Evolutionary conservation across 2,888 invertebrate genomes (phyloP), one percentile per base, ranked within the genome.

Genomic region (Melieria omissa): DNA sequence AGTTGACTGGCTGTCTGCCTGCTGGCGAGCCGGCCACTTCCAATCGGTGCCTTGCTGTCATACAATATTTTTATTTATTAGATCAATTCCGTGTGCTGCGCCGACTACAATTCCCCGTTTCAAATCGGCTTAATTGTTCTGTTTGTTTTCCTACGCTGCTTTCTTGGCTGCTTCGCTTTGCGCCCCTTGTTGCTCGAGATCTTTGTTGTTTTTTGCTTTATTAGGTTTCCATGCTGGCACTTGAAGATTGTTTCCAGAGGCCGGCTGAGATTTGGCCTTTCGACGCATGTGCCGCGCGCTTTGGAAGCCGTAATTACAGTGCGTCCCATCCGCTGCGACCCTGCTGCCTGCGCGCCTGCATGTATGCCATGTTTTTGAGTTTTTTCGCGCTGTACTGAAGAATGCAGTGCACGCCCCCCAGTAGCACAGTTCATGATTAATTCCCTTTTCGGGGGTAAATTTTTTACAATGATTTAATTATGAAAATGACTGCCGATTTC

Each of bases 1-100:
- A 29, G 14, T 29, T 46, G n/a, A 9, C 14, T 45, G 16, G 16
- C 16, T 46, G 45, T 46, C 10, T 5, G 46, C 46, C 16, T 8
- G n/a, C 14, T 14, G 5, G 7, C 10, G 44, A 42, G 16, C 7
- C 42, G n/a, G 64, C 64, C 45, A 46, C 42, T 45, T 55, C 45
- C 65, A 55, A 65, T 55, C 60, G 42, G 42, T 49, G 60, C 60
- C 47, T 16, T 42, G 5, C 70, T 65, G 70, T 52, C 58, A 70
- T 60, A 65, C 49, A 67, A 58, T 58, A 58, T 67, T 52, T 65
- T 70, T 70, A 70, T 70, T 70, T 70, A 70, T 70, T 70, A 70
- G 65, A 70, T 58, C 65, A 70, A 65, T 65, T 70, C 65, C 70
- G 46, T 65, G 65, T 65, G 65, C 52, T 65, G 60, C 5, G 60